phyloP scores from a whole-genome alignment of 2,888 invertebrate genomes.

The Scaptodrosophila latifasciaeformis region DNA sequence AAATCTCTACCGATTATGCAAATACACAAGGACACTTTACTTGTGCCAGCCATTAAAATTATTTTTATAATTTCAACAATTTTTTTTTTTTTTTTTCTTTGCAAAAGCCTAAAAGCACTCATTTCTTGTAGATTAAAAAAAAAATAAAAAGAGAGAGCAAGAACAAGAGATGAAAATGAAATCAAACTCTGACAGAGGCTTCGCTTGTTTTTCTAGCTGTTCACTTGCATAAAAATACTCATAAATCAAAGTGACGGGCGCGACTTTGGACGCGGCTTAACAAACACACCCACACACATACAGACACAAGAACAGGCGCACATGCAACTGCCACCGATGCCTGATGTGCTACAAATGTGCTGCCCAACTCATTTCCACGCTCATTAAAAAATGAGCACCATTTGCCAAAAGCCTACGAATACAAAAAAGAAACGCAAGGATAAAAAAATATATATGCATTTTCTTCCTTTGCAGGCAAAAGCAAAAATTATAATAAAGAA shows the following conservation, averaged over 20 bases:
- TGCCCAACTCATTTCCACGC: slow-evolving; percentile 47
- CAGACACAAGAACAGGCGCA: too few species aligned
- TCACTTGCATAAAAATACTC: slow-evolving; percentile 47
- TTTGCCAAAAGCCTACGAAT: slow-evolving; percentile 42
- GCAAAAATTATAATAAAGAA: too few species aligned
- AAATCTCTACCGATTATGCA: slow-evolving; percentile 2
- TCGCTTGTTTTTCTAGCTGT: not conserved
- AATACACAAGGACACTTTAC: slow-evolving; percentile 27
- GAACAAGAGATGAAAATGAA: slow-evolving; percentile 10
- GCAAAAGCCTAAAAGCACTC: slow-evolving; percentile 30
- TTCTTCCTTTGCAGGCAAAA: too few species aligned
- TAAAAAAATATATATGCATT: too few species aligned
- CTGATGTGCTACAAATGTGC: not conserved
- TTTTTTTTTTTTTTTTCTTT: too few species aligned
- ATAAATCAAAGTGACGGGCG: slow-evolving; percentile 56
- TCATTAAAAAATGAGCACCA: slow-evolving; percentile 64
- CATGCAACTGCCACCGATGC: not conserved
- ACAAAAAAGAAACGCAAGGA: not conserved
- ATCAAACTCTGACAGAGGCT: not conserved
- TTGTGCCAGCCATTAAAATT: slow-evolving; percentile 40
- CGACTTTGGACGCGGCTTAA: not conserved
- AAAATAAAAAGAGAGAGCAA: not conserved
- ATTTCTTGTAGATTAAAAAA: slow-evolving; percentile 4
- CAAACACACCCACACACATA: not conserved
- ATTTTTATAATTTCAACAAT: too few species aligned